Evolutionary conservation across 2,888 invertebrate species (phyloP), one percentile per base, ranked within the genome.

Genomic region (Chaetogeoica ovagalla): DNA sequence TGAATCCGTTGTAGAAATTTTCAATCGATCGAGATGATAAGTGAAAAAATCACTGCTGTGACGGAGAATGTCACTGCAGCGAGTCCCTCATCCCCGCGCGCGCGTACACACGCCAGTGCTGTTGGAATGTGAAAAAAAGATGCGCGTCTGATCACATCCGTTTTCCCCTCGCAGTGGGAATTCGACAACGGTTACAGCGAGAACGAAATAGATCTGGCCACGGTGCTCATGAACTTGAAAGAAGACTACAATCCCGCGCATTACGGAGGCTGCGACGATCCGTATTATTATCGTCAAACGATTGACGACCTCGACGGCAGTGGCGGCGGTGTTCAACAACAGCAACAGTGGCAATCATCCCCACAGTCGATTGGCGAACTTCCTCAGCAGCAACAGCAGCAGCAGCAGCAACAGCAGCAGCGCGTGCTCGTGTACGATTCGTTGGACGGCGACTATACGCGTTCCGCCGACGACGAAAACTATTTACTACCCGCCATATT

Each of bases 171-270:
- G 39, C 39, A 79, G 77, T 79, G 70, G 70, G 77, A 79, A 1
- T 39, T 55, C 17, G 63, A 79, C 17, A 30, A 48, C 15, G 63
- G 70, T 23, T 79, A 63, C 37, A 55, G 70, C 55, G 77, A 71
- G 17, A 62, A 63, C 43, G 77, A 70, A 55, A 79, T 52, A 8
- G 77, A 79, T 19, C 39, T 70, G n/a, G 70, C 70, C 13, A 39
- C 70, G 4, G 77, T 79, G 52, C 19, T 79, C 17, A 79, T 70
- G 70, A 79, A 79, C 39, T 7, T 79, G 39, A 77, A 77, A 17
- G 70, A 63, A 63, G 70, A 79, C 17, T 55, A 57, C 37, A 21
- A 39, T 63, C 19, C 62, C 15, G 37, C 52, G 15, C 63, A 63
- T 15, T 19, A 55, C 30, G 21, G 11, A 13, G 19, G 60, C 21